A percentile compares a stretch with the other conserved stretches of the same genome.
phyloP scores from a whole-genome alignment of 2,888 invertebrate species.

The Digitonthophagus gazella region DNA sequence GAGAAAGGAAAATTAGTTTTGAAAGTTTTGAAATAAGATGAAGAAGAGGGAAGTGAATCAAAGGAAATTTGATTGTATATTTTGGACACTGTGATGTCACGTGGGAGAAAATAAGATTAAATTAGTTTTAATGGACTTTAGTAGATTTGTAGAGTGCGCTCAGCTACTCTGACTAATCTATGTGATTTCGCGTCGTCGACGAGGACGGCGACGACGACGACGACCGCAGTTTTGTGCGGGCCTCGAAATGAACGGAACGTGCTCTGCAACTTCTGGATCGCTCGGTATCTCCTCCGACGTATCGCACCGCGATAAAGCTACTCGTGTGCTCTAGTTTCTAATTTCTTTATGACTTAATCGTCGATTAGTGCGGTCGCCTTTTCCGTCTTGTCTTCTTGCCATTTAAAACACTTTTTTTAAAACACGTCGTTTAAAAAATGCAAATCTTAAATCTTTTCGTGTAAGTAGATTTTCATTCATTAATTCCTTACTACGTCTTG shows the following conservation, averaged over 20 bases:
- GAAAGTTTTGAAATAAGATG: no score
- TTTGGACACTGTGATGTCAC: no score
- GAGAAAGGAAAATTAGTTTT: no score
- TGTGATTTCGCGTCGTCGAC: not conserved
- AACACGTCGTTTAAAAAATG: no score
- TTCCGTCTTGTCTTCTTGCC: not conserved
- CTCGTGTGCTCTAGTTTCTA: not conserved
- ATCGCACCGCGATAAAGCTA: not conserved
- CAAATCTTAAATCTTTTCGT: constrained; percentile 30
- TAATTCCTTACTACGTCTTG: not conserved
- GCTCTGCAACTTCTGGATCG: not conserved
- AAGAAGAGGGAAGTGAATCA: no score
- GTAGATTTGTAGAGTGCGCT: not conserved
- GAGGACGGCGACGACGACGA: no score
- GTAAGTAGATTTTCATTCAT: constrained; percentile 23
- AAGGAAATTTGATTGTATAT: no score
- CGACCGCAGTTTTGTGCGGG: not conserved
- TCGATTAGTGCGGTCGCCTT: not conserved
- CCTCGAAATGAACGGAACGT: not conserved
- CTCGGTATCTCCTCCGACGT: not conserved
- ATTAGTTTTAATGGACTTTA: not conserved
- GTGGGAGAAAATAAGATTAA: not conserved
- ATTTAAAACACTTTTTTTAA: no score
- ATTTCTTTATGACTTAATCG: not conserved
- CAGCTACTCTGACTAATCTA: not conserved